phyloP scores from a whole-genome alignment of 2,113 vertebrate species.

The Jacana jacana region DNA sequence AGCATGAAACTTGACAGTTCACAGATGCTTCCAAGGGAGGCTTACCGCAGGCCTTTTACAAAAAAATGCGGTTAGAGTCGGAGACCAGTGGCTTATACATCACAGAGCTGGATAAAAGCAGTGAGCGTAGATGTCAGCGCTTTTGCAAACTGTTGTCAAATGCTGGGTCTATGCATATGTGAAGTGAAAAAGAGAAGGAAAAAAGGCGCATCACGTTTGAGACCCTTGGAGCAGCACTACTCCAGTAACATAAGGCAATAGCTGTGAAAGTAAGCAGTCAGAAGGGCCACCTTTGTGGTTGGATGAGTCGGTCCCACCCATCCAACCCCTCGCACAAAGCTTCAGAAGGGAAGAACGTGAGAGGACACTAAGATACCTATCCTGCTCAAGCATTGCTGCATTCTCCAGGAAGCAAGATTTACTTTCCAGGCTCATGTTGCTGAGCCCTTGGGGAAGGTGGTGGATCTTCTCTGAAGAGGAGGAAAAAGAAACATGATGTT shows the following conservation, averaged over 20 bases:
- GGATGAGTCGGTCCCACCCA: background rate
- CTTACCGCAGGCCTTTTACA: background rate
- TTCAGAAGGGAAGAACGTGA: background rate
- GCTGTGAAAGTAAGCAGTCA: background rate
- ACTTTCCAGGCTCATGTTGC: accelerated
- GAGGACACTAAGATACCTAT: background rate
- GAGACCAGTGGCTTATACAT: background rate
- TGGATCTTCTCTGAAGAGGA: background rate
- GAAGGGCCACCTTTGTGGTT: accelerated
- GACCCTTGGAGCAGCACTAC: background rate
- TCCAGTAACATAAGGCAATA: background rate
- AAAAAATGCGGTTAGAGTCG: background rate
- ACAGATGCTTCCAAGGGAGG: background rate
- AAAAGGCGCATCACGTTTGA: background rate
- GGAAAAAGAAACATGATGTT: background rate
- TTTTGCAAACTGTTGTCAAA: background rate
- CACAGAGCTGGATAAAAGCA: background rate
- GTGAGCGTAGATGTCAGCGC: background rate
- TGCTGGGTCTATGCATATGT: background rate
- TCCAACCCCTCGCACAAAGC: background rate
- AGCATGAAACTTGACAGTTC: background rate
- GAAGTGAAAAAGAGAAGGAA: background rate
- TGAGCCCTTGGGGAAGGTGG: background rate
- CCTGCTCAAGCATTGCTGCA: background rate
- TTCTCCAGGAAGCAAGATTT: background rate